Conservation (phyloP, 2,888 invertebrate genomes). For the Morinoia aosen region DNA sequence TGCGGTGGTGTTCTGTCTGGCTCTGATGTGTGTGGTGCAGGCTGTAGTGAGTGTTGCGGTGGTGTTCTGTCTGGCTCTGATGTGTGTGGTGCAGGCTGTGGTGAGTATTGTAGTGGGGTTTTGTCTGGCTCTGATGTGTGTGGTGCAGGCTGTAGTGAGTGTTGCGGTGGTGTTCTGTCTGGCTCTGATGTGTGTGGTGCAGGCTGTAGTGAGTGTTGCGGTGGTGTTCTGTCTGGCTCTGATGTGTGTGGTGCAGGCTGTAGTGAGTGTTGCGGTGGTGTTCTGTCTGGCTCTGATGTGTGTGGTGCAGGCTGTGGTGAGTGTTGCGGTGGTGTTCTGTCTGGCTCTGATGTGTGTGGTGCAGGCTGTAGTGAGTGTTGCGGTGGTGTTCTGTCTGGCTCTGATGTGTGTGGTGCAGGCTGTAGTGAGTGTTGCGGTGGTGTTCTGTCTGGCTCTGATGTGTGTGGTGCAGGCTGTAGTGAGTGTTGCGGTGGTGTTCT, state of each 20-base stretch:
- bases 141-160: constrained; percentile 35
- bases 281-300: not conserved
- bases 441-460: too few species aligned
- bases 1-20: not conserved
- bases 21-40: not conserved
- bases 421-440: too few species aligned
- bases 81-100: too few species aligned
- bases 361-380: not conserved
- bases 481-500: not conserved
- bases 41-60: not conserved
- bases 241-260: not conserved
- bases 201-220: not conserved
- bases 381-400: too few species aligned
- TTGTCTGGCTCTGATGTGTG: too few species aligned
- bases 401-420: too few species aligned
- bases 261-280: not conserved
- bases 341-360: not conserved
- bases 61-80: too few species aligned
- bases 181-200: not conserved
- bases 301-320: not conserved
- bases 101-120: too few species aligned
- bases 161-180: not conserved
- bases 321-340: not conserved
- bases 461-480: constrained; percentile 39
- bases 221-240: not conserved